Base-by-base conservation (phyloP, 1,140 invertebrate genomes). In the Lucilia cuprina region DNA sequence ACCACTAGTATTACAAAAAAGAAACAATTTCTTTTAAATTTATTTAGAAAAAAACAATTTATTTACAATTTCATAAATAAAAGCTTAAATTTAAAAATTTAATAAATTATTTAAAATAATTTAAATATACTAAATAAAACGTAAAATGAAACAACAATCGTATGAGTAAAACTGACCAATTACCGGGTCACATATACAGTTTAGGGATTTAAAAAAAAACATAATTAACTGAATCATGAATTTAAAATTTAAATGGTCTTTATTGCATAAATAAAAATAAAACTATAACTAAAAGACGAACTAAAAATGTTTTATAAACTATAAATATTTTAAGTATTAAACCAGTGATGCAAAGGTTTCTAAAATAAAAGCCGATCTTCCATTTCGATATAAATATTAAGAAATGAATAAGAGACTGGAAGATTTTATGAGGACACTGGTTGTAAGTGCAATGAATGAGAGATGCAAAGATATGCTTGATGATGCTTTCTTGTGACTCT, bases 51-150 rank as follows among this genome's bases (percentile, higher is more conserved):
- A 70, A 70, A 70, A 70, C 65, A 70, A 70, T 70, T 70, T 70
- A 70, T 70, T 70, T 70, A 70, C 65, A 70, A 70, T 70, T 70
- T 21, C 65, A 70, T 70, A 70, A 70, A 70, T 70, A 70, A 19
- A 12, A 12, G 2, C 65, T 70, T 70, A 70, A 19, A 70, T 9
- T 70, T 21, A 70, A 70, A 21, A 70, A 70, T 55, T 55, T 25
- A 19, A 21, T 70, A 21, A 70, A 70, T 25, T 8, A 70, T 21
- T 70, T 8, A 60, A 60, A 60, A 70, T 10, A 17, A 70, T 21
- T 70, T 21, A 17, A 70, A 21, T 17, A 21, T 70, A 70, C 17
- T 70, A 70, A 55, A 70, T 70, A 70, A 70, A 70, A 70, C 65
- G 19, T 70, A 70, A 70, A 70, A 70, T 2, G 19, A 21, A 21